Percentiles rank a stretch among this genome's conserved stretches.
Evolutionary conservation across 2,113 vertebrate species (phyloP).

Genomic region (Macroglossus sobrinus): DNA sequence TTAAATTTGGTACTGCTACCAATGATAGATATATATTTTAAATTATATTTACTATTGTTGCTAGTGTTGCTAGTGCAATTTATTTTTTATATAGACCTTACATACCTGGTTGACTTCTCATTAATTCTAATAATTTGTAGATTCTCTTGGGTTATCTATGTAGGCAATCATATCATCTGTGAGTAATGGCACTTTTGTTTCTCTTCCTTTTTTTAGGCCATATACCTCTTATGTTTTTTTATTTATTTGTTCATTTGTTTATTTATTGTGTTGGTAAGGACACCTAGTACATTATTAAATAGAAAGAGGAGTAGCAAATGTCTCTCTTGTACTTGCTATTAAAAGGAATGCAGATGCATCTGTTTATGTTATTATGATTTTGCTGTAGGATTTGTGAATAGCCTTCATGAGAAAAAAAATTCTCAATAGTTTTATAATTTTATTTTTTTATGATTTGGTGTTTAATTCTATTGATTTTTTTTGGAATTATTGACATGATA

Average conservation of each 20-base stretch:
- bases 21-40: background rate
- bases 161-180: background rate
- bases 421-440: background rate
- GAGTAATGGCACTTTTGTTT: background rate
- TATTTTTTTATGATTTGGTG: background rate
- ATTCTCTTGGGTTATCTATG: background rate
- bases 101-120: background rate
- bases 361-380: background rate
- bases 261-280: background rate
- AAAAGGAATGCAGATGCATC: background rate
- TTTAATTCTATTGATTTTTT: background rate
- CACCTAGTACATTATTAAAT: background rate
- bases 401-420: background rate
- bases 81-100: background rate
- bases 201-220: background rate
- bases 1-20: background rate
- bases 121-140: slow-evolving; percentile 37
- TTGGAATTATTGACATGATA: background rate
- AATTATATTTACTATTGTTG: background rate
- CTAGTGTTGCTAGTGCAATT: background rate
- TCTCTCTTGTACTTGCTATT: background rate
- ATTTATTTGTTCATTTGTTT: background rate
- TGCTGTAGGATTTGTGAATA: background rate
- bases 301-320: background rate
- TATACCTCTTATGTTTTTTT: background rate